Percentiles rank a stretch among this genome's conserved stretches.
Evolutionary conservation across 2,113 vertebrate genomes (phyloP).

Genomic region (Fulica atra): DNA sequence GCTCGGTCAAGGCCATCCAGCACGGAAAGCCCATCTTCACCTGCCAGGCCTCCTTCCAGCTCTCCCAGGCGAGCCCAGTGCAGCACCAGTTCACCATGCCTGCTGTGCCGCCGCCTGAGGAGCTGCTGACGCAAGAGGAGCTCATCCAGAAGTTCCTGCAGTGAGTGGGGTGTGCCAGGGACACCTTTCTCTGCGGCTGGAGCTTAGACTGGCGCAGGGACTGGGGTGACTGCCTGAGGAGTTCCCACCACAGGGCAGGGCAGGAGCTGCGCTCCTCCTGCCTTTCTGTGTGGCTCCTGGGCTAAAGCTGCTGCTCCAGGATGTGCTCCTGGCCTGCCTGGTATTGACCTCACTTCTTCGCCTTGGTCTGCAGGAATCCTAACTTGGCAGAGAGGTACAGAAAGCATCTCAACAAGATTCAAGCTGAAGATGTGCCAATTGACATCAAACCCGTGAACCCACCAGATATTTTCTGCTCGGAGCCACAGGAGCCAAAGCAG

Average conservation of each 20-base stretch:
- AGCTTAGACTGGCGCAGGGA: not conserved
- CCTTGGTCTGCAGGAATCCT: conserved; percentile 78
- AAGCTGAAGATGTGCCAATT: conserved; percentile 89
- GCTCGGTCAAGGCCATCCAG: conserved; percentile 91
- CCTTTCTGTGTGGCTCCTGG: not conserved
- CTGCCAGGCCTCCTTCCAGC: conserved; percentile 92
- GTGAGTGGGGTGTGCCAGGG: conserved; percentile 13
- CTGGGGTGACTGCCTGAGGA: not conserved
- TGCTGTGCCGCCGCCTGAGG: conserved; percentile 80
- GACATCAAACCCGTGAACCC: conserved; percentile 89
- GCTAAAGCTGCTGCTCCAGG: not conserved
- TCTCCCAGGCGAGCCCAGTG: conserved; percentile 82
- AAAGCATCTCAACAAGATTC: conserved; percentile 81
- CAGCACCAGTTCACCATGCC: conserved; percentile 95
- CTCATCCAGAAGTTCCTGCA: conserved; percentile 84
- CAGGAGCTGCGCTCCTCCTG: not conserved
- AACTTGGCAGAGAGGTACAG: conserved; percentile 80
- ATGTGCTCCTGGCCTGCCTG: not conserved
- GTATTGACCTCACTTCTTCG: fast-evolving
- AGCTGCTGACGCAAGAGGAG: conserved; percentile 81
- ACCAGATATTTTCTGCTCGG: conserved; percentile 40
- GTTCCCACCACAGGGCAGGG: not conserved
- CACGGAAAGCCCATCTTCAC: conserved; percentile 90
- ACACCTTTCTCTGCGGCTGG: fast-evolving
- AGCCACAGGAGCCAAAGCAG: conserved; percentile 79